Evolutionary conservation across 1,140 invertebrate species (phyloP).

Genomic region (Luehdorfia chinensis): DNA sequence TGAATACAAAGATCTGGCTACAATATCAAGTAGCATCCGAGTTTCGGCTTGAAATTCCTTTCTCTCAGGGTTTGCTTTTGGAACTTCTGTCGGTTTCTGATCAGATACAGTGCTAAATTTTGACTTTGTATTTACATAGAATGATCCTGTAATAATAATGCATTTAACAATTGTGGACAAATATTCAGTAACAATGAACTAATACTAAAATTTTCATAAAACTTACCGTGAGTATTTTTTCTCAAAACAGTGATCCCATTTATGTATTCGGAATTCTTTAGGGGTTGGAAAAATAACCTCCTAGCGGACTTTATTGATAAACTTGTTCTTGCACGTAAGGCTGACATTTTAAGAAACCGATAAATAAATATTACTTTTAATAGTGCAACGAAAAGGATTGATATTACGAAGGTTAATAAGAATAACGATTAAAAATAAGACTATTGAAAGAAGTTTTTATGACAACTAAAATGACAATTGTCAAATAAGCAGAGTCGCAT

Average conservation of each 20-base stretch:
- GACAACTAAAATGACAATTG: no score
- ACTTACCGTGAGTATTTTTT: slow-evolving; percentile 29
- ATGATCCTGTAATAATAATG: slow-evolving; percentile 10
- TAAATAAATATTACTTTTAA: no score
- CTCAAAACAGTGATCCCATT: slow-evolving; percentile 24
- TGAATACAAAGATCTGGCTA: slow-evolving; percentile 97
- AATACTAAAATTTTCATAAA: slow-evolving; percentile 7
- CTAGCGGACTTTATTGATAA: slow-evolving; percentile 27
- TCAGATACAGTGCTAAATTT: slow-evolving; percentile 48
- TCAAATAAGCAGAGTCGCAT: no score
- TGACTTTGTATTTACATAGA: slow-evolving; percentile 10
- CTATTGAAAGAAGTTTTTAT: no score
- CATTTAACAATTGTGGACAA: no score
- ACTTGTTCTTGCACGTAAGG: slow-evolving; percentile 43
- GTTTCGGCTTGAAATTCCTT: slow-evolving; percentile 98
- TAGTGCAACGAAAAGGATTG: no score
- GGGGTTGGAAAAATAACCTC: slow-evolving; percentile 40
- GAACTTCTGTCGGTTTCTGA: slow-evolving; percentile 69
- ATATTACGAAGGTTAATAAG: no score
- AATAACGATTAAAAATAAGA: no score
- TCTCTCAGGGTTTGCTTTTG: slow-evolving; percentile 78
- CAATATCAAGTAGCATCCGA: slow-evolving; percentile 96
- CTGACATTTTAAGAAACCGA: slow-evolving; percentile 50
- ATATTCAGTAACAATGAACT: no score
- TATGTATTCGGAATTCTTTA: slow-evolving; percentile 34